phyloP scores from a whole-genome alignment of 1,140 invertebrate species.

The Hormaphis cornu region DNA sequence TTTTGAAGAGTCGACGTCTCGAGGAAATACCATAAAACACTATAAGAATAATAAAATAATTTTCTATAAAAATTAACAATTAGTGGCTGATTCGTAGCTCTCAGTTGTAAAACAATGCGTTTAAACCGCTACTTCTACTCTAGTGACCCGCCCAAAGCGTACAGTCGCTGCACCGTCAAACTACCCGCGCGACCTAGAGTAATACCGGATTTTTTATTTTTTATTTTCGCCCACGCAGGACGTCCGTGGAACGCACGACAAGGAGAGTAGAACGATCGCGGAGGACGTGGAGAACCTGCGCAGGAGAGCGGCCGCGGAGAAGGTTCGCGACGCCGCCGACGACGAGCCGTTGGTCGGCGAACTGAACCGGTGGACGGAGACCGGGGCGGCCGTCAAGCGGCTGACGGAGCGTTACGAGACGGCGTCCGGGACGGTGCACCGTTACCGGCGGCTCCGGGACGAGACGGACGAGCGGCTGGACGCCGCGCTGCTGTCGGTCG shows the following conservation, averaged over 20 bases:
- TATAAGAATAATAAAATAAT: too few species aligned
- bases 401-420: background rate
- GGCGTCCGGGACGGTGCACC: background rate
- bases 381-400: background rate
- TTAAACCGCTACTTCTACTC: too few species aligned
- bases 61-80: too few species aligned
- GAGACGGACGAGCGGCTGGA: background rate
- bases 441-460: background rate
- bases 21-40: too few species aligned
- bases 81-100: too few species aligned
- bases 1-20: too few species aligned
- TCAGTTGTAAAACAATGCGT: too few species aligned
- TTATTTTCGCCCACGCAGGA: too few species aligned
- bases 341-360: background rate
- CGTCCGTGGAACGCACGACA: background rate
- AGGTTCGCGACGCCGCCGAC: background rate
- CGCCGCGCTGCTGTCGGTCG: background rate
- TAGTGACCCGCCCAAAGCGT: too few species aligned
- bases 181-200: too few species aligned
- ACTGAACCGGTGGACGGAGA: background rate
- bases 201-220: too few species aligned
- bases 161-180: too few species aligned
- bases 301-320: background rate
- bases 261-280: conserved; percentile 6
- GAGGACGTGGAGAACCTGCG: background rate